phyloP scores from a whole-genome alignment of 1,140 invertebrate species.

The Plodia interpunctella region DNA sequence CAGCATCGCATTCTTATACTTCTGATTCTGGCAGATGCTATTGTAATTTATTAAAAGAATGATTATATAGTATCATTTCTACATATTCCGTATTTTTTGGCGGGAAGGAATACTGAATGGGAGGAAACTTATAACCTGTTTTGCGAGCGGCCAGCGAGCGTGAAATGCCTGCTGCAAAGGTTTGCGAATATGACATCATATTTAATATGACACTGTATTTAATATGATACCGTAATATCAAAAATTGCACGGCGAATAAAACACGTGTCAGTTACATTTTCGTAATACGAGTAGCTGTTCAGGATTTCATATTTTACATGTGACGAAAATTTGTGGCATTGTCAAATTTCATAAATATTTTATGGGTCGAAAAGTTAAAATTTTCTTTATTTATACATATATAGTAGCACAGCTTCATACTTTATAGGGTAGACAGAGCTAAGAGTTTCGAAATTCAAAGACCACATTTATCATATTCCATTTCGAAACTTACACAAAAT shows the following conservation, averaged over 20 bases:
- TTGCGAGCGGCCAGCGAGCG: conserved; percentile 4
- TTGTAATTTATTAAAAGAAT: neutral
- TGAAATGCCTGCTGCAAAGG: conserved; percentile 1
- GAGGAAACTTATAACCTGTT: conserved; percentile 5
- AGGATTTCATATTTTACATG: no score
- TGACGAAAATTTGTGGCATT: no score
- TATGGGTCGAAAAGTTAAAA: no score
- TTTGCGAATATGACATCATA: conserved; percentile 5
- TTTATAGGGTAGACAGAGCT: no score
- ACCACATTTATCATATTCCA: no score
- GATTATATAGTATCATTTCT: neutral
- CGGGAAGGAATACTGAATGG: conserved; percentile 2
- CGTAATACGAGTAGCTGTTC: neutral
- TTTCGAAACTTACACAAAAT: no score
- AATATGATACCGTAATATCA: conserved; percentile 1
- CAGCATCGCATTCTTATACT: no score
- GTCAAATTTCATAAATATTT: no score
- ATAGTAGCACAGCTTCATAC: no score
- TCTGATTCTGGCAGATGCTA: no score
- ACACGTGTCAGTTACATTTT: neutral
- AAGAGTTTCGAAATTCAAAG: no score
- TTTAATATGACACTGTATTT: neutral
- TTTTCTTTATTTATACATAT: no score
- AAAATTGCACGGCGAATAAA: neutral
- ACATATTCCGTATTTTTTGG: neutral